Base-by-base conservation (phyloP, 2,888 invertebrate species). In the Epinotia brunnichana region DNA sequence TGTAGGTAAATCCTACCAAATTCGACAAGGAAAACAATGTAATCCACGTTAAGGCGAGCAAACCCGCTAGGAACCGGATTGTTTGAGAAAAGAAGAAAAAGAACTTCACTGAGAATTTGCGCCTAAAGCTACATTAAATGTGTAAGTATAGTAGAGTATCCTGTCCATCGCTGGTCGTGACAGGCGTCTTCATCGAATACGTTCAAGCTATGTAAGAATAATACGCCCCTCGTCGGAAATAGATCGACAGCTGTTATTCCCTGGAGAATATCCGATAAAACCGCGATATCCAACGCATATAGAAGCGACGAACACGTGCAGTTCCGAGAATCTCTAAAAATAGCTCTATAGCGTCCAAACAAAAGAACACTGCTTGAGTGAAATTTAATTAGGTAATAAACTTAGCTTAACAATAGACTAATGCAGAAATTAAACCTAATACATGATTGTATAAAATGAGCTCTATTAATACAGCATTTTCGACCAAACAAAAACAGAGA, bases 241-340 rank as follows among this genome's bases (percentile, higher is more conserved):
- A 90, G 88, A 86, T 82, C 82, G 88, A 90, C 92, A 92, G 91
- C 91, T 91, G 91, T 88, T n/a, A n/a, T n/a, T 87, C 82, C 81
- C 80, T 79, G 78, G 80, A 80, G 84, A 85, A 88, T 86, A 87
- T 85, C 85, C 87, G 83, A 87, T 83, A 82, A 86, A 85, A 85
- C 83, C 82, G 80, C 77, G 81, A 85, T 83, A 41, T 86, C 86
- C 86, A 85, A 84, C 85, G 83, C 78, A 81, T 78, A 81, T 78
- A 79, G 80, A 81, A 79, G 82, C 78, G 80, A 41, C 24, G 48
- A 69, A 67, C 68, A 73, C 69, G 57, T 73, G 73, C 63, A 44
- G 48, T 69, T 73, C 62, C 51, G 41, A 17, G 53, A 53, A 69
- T 57, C 51, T 19, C 44, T 67, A 44, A 74, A 62, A 53, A 67